These are phyloP conservation scores for Ahaetulla prasina DNA, from an alignment of 2,113 vertebrate genomes.

Conservation along the genomic window DNA sequence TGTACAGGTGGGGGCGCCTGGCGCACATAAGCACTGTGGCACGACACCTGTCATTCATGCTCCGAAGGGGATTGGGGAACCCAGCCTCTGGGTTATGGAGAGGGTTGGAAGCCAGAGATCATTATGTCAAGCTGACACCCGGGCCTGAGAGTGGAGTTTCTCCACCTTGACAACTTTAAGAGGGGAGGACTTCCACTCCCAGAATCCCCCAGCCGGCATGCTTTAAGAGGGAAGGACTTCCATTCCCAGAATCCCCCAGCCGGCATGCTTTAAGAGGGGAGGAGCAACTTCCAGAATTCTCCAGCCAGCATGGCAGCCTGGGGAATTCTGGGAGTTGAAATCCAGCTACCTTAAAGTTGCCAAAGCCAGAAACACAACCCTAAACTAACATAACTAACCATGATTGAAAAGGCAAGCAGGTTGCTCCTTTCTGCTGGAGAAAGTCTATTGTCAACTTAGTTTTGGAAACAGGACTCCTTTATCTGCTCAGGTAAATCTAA, in stretches of 20 bases:
- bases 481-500: not conserved
- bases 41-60: not conserved
- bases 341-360: not conserved
- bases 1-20: constrained; percentile 81
- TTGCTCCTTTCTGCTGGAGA: not conserved
- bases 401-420: not conserved
- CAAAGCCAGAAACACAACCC: not conserved
- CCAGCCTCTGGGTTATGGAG: not conserved
- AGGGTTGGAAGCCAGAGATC: not conserved
- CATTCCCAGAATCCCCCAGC: too few relatives aligned
- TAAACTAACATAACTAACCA: not conserved
- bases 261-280: too few relatives aligned
- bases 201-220: too few relatives aligned
- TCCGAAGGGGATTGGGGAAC: not conserved
- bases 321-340: not conserved
- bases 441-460: not conserved
- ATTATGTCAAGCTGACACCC: not conserved
- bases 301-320: not conserved
- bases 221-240: too few relatives aligned
- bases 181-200: not conserved
- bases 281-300: too few relatives aligned
- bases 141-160: too few relatives aligned
- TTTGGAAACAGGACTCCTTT: not conserved
- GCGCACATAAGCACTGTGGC: not conserved
- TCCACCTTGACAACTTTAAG: not conserved